Conservation (phyloP, 2,113 vertebrate genomes). For the Xiphophorus couchianus region DNA sequence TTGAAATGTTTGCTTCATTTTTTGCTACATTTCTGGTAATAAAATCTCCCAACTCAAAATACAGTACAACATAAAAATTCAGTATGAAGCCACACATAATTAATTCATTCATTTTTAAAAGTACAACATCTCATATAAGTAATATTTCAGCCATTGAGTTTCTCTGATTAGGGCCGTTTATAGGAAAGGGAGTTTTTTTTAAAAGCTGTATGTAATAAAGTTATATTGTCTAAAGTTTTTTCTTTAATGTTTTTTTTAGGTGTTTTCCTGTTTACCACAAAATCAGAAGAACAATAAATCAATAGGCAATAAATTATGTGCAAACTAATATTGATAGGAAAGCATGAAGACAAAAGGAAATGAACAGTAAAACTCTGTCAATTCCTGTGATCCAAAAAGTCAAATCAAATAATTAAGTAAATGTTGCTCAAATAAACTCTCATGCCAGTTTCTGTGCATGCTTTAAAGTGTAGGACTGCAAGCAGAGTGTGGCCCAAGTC, state of each 20-base stretch:
- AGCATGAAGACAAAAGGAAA: neutral
- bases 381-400: neutral
- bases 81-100: neutral
- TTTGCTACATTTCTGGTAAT: too few relatives aligned
- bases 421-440: neutral
- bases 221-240: too few relatives aligned
- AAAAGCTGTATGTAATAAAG: neutral
- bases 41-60: too few relatives aligned
- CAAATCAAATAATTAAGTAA: neutral
- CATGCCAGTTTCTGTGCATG: neutral
- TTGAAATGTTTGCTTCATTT: too few relatives aligned
- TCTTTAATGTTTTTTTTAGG: too few relatives aligned
- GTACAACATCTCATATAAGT: neutral
- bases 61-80: too few relatives aligned
- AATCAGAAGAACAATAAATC: too few relatives aligned
- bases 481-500: constrained; percentile 8
- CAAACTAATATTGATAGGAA: neutral
- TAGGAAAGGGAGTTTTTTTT: neutral
- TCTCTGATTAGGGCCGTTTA: too few relatives aligned
- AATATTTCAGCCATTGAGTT: too few relatives aligned
- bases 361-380: neutral
- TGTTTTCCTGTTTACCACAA: too few relatives aligned
- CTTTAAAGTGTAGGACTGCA: neutral
- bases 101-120: neutral
- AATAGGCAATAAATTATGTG: neutral